Conservation (phyloP, 2,888 invertebrate species). For the Philonicus albiceps region DNA sequence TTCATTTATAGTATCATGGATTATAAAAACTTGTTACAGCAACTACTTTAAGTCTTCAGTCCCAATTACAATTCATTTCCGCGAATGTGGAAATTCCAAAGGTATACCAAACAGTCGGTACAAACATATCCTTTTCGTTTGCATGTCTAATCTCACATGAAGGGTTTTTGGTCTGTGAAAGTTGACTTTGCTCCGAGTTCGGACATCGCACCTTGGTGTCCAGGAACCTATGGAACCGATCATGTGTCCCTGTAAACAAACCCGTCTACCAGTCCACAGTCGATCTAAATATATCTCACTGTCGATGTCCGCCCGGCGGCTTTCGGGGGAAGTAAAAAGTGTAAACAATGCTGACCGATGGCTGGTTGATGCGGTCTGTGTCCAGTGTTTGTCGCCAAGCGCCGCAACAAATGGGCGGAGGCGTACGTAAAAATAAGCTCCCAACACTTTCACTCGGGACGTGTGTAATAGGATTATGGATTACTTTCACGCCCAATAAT, state of each 20-base stretch:
- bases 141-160: neutral
- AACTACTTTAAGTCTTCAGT: too few relatives aligned
- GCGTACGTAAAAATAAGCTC: neutral
- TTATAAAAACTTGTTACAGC: too few relatives aligned
- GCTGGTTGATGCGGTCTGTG: neutral
- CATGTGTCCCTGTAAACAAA: neutral
- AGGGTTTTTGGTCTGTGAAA: neutral
- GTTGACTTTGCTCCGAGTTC: neutral
- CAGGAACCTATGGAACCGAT: neutral
- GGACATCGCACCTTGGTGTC: neutral
- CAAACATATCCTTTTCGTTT: neutral
- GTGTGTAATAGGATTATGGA: slow-evolving; percentile 30
- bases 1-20: too few relatives aligned
- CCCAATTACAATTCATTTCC: too few relatives aligned
- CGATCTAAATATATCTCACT: neutral
- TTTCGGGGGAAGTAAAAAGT: neutral
- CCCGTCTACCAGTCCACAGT: neutral
- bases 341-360: slow-evolving; percentile 11
- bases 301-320: neutral
- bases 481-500: slow-evolving; percentile 21
- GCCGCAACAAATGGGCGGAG: neutral
- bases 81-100: too few relatives aligned
- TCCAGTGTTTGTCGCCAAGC: neutral
- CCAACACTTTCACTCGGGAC: slow-evolving; percentile 19
- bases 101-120: neutral